Percentiles rank a stretch among this genome's conserved stretches.
Evolutionary conservation across 2,888 invertebrate species (phyloP).

Genomic region (Hipparchia sbordonii): DNA sequence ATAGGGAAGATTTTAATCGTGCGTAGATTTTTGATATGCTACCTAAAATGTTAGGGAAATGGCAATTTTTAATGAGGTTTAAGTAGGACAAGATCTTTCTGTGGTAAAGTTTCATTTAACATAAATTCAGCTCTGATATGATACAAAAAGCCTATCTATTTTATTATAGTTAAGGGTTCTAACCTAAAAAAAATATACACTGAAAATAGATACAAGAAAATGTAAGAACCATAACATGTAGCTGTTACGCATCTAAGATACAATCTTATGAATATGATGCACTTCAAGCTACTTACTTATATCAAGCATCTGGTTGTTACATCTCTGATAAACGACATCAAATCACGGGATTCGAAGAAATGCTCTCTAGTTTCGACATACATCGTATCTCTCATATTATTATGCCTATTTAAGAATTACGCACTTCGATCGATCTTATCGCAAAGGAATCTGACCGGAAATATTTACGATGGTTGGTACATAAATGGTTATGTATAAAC

Average conservation of each 20-base stretch:
- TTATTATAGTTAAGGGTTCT: neutral
- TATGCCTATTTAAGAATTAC: slow-evolving; percentile 49
- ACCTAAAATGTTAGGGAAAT: too few relatives aligned
- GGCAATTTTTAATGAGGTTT: neutral
- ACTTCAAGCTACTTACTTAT: slow-evolving; percentile 52
- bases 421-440: slow-evolving; percentile 58
- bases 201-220: slow-evolving; percentile 28
- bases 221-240: slow-evolving; percentile 44
- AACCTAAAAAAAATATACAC: neutral
- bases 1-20: neutral
- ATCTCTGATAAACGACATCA: slow-evolving; percentile 56
- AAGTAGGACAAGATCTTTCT: neutral
- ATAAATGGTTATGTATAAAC: slow-evolving; percentile 1
- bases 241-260: slow-evolving; percentile 49
- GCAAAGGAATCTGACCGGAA: slow-evolving; percentile 30
- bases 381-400: slow-evolving; percentile 20
- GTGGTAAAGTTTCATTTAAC: too few relatives aligned
- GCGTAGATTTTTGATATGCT: too few relatives aligned
- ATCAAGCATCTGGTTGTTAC: slow-evolving; percentile 52
- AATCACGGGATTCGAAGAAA: slow-evolving; percentile 59
- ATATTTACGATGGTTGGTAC: slow-evolving; percentile 21
- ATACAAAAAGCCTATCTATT: neutral
- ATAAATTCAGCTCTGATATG: too few relatives aligned
- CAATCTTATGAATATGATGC: slow-evolving; percentile 55
- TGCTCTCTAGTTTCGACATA: slow-evolving; percentile 51